Base-by-base conservation (phyloP, 92 coral and sea anemone species). In the Palythoa grandiflora region DNA sequence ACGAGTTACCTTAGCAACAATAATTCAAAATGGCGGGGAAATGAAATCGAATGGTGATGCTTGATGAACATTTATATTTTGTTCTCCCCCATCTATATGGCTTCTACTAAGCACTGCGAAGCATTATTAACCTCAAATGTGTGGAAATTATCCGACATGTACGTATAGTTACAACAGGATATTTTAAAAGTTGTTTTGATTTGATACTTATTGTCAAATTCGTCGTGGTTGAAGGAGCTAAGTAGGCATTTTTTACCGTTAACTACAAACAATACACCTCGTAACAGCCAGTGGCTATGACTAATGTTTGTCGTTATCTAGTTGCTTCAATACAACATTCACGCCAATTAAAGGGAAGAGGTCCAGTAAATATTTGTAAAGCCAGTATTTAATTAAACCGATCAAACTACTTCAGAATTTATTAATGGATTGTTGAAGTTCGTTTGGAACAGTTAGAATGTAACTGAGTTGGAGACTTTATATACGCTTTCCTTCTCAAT, bases 11-110 rank as follows among this genome's bases (percentile, higher is more conserved):
- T 8, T 81, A 63, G 86, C 75, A 65, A 81, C 86, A 19, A 37
- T 3, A 52, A 50, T 52, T 81, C 86, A 81, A 81, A 81, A 81
- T 81, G 86, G 86, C 86, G 75, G 75, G 61, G 38, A 38, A 79
- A 61, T 38, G 61, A 81, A 66, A 28, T 28, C 21, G 40, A 3
- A 17, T 21, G 28, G 39, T 7, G 39, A 8, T 21, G 28, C 20
- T 11, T 1, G 61, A 44, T 36, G 1, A 1, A 2, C 20, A 60
- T 9, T 37, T 40, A 28, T n/a, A 9, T n/a, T 17, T 65, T 44
- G 85, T 19, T 44, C 60, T 39, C 38, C 21, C 28, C 9, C 70
- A 7, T 1, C 36, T 21, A 63, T 59, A 15, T 17, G 19, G 10
- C 20, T 8, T n/a, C 9, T 63, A 3, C 4, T 44, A 8, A 44